Evolutionary conservation across 2,113 vertebrate species (phyloP).

Genomic region (Myiagra hebetior): DNA sequence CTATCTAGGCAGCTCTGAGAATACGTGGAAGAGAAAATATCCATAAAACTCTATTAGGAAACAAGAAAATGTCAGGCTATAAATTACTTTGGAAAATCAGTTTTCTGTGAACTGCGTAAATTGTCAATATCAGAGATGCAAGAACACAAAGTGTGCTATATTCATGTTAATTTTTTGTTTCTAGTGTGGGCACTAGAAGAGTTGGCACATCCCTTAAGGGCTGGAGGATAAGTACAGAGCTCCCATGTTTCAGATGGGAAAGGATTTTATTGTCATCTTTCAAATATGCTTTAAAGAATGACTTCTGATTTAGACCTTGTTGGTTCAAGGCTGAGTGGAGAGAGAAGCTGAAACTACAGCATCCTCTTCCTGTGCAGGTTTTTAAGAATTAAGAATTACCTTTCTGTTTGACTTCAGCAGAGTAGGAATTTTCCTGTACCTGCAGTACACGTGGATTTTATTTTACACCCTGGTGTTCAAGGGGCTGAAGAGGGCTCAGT

Average conservation of each 20-base stretch:
- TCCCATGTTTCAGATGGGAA: background rate
- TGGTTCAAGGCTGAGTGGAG: background rate
- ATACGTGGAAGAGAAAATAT: background rate
- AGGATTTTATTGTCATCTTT: background rate
- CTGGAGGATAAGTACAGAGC: background rate
- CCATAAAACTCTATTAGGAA: background rate
- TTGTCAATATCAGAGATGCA: background rate
- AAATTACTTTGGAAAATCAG: background rate
- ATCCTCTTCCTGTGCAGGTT: background rate
- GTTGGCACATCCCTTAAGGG: background rate
- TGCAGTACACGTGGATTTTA: background rate
- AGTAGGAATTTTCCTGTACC: background rate
- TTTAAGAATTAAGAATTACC: background rate
- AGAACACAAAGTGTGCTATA: background rate
- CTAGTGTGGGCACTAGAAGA: background rate
- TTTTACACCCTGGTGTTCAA: background rate
- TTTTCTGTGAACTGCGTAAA: background rate
- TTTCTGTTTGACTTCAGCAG: background rate
- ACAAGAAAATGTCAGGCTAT: background rate
- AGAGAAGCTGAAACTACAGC: background rate
- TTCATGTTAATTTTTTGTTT: background rate
- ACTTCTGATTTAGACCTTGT: background rate
- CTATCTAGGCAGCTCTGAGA: background rate
- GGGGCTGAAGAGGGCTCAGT: background rate
- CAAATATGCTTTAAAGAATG: background rate